Conservation (phyloP, 1,140 invertebrate species). For the Drosophila lacertosa region DNA sequence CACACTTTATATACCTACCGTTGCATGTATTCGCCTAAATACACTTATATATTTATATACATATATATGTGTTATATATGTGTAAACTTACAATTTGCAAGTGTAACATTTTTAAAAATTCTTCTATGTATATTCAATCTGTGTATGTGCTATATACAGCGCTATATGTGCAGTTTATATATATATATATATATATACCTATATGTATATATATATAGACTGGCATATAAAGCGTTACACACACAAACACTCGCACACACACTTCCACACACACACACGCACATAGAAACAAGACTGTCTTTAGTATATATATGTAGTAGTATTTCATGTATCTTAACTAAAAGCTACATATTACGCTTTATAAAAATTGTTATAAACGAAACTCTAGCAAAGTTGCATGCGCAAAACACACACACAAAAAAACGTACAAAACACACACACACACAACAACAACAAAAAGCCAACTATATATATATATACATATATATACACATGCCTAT, state of each 20-base stretch:
- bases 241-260: conserved; percentile 21
- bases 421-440: conserved; percentile 19
- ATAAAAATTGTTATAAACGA: conserved; percentile 67
- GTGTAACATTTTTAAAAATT: conserved; percentile 26
- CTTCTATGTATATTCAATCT: conserved; percentile 18
- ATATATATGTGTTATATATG: conserved; percentile 8
- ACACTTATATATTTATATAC: background rate
- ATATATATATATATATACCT: conserved; percentile 8
- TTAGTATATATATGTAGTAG: conserved; percentile 76
- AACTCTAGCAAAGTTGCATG: conserved; percentile 50
- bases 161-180: conserved; percentile 6
- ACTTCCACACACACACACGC: conserved; percentile 56
- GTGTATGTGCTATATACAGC: background rate
- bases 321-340: conserved; percentile 71
- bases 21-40: too few species aligned
- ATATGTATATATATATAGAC: conserved; percentile 8
- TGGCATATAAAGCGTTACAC: conserved; percentile 35
- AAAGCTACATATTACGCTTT: conserved; percentile 57
- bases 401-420: conserved; percentile 25
- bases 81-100: conserved; percentile 3
- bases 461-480: conserved; percentile 18
- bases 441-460: too few species aligned
- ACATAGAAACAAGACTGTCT: conserved; percentile 79
- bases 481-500: conserved; percentile 1
- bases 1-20: conserved; percentile 1